phyloP scores from a whole-genome alignment of 2,797 vertebrate species.

The Lacerta agilis region DNA sequence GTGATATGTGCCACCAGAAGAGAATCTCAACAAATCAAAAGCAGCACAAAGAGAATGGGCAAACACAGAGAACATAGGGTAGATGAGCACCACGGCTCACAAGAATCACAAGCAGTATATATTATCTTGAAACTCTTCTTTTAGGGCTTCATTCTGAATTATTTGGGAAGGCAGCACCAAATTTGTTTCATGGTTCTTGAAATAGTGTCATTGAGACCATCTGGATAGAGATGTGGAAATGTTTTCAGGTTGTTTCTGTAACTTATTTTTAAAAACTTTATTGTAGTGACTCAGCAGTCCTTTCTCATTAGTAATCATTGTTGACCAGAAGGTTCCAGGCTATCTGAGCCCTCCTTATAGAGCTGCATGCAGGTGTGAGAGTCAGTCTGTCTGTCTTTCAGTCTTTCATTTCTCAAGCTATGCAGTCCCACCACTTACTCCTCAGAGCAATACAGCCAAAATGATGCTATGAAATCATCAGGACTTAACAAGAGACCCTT shows the following conservation, averaged over 20 bases:
- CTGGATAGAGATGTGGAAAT: slow-evolving; percentile 70
- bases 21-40: slow-evolving; percentile 23
- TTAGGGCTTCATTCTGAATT: slow-evolving; percentile 72
- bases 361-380: too few relatives aligned
- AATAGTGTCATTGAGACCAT: slow-evolving; percentile 69
- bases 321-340: too few relatives aligned
- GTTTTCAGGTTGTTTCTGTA: slow-evolving; percentile 75
- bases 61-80: background rate
- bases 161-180: slow-evolving; percentile 77
- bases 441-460: too few relatives aligned
- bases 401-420: too few relatives aligned
- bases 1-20: slow-evolving; percentile 27
- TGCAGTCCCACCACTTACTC: too few relatives aligned
- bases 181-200: slow-evolving; percentile 77
- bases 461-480: too few relatives aligned
- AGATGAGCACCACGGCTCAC: background rate
- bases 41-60: slow-evolving; percentile 9
- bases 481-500: too few relatives aligned
- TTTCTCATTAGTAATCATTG: too few relatives aligned
- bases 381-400: too few relatives aligned
- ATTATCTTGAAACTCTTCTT: slow-evolving; percentile 61
- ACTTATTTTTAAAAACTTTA: slow-evolving; percentile 68
- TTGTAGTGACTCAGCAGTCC: slow-evolving; percentile 24
- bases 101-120: slow-evolving; percentile 66
- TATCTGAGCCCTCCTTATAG: too few relatives aligned